A percentile compares a stretch with the other conserved stretches of the same genome.
Evolutionary conservation across 2,888 invertebrate species (phyloP).

Genomic region (Oscheius myriophilus): DNA sequence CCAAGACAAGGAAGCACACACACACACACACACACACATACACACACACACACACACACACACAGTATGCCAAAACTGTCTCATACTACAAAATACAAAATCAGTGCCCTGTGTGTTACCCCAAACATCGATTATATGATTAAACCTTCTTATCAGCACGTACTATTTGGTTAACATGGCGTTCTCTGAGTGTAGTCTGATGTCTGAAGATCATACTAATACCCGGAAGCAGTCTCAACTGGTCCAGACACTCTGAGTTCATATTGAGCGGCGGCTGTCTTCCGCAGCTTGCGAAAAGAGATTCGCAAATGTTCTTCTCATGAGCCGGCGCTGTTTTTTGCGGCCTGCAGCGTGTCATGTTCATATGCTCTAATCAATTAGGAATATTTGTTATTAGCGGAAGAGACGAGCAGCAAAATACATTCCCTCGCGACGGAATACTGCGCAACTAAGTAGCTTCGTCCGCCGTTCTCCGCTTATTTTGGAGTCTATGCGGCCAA

Average conservation of each 20-base stretch:
- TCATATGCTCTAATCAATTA: conserved; percentile 7
- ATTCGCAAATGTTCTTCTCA: conserved; percentile 19
- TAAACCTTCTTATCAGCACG: no score
- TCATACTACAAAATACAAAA: no score
- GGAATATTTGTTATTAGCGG: conserved; percentile 17
- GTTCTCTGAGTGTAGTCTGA: no score
- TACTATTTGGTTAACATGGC: no score
- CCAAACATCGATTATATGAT: no score
- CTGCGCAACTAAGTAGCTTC: conserved; percentile 8
- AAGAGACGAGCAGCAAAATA: not conserved
- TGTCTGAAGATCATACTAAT: no score
- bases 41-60: no score
- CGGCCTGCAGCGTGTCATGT: not conserved
- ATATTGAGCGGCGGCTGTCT: conserved; percentile 1
- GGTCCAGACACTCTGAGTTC: not conserved
- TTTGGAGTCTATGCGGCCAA: not conserved
- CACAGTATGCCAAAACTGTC: no score
- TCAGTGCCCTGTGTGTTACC: no score
- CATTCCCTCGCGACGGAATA: not conserved
- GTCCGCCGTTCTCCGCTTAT: not conserved
- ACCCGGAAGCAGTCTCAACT: no score
- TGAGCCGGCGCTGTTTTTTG: conserved; percentile 20
- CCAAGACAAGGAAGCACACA: no score
- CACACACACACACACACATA: no score
- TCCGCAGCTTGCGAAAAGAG: not conserved